A percentile compares a stretch with the other conserved stretches of the same genome.
Conservation (phyloP, 2,888 invertebrate genomes). For the Microctonus aethiopoides region DNA sequence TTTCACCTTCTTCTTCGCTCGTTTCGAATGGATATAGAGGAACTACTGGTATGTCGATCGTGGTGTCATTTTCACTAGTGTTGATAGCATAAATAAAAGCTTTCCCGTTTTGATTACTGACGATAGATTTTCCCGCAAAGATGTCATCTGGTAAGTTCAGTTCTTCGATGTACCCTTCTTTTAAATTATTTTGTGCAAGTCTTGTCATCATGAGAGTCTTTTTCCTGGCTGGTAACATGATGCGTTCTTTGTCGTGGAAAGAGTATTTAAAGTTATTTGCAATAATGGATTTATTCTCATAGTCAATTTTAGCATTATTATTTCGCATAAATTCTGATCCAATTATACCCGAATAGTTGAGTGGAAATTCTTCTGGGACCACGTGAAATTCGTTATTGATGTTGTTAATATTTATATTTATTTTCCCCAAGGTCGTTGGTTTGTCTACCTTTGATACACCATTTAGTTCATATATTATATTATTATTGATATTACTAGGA, state of each 20-base stretch:
- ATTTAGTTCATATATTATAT: slow-evolving; percentile 9
- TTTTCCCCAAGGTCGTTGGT: slow-evolving; percentile 11
- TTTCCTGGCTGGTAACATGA: slow-evolving; percentile 9
- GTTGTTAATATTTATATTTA: background rate
- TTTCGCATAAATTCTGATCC: slow-evolving; percentile 18
- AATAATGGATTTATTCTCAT: background rate
- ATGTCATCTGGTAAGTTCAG: slow-evolving; percentile 4
- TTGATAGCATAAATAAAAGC: slow-evolving; percentile 26
- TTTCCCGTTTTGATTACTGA: slow-evolving; percentile 16
- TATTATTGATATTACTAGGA: background rate
- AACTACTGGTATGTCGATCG: slow-evolving; percentile 25
- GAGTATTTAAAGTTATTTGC: background rate
- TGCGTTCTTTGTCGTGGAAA: slow-evolving; percentile 1
- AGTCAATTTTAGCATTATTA: background rate
- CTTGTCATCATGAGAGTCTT: slow-evolving; percentile 20
- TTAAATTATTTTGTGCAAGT: background rate
- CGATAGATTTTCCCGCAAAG: slow-evolving; percentile 8
- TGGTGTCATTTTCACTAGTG: slow-evolving; percentile 12
- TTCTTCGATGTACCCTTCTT: slow-evolving; percentile 14
- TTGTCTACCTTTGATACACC: slow-evolving; percentile 3
- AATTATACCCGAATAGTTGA: slow-evolving; percentile 12
- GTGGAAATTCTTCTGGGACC: slow-evolving; percentile 18
- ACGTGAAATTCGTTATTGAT: background rate
- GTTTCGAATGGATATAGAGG: slow-evolving; percentile 30
- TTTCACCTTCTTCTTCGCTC: slow-evolving; percentile 25